phyloP scores from a whole-genome alignment of 2,888 invertebrate genomes.

The Rambutsinella grinnellia region DNA sequence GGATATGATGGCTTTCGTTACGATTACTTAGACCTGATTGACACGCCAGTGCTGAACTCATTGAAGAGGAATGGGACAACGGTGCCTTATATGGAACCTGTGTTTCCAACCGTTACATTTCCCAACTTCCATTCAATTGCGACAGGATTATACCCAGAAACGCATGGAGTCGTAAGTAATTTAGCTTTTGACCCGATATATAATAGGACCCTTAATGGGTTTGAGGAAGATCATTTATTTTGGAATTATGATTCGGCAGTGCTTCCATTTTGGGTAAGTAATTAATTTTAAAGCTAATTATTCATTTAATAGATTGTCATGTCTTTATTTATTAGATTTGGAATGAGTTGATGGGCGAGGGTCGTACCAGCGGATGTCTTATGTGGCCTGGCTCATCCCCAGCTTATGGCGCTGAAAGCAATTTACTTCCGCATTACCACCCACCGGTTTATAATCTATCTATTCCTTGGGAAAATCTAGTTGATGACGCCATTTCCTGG shows the following conservation, averaged over 20 bases:
- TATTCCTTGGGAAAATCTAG: constrained; percentile 69
- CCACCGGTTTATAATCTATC: constrained; percentile 66
- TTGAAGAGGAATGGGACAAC: constrained; percentile 74
- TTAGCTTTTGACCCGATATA: constrained; percentile 72
- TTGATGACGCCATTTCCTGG: constrained; percentile 76
- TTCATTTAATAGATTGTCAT: not conserved
- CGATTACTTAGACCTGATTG: constrained; percentile 75
- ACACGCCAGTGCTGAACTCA: constrained; percentile 74
- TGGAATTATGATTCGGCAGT: not conserved
- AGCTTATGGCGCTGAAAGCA: constrained; percentile 70
- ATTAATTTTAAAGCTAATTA: no score
- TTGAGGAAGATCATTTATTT: constrained; percentile 46
- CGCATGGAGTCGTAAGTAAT: constrained; percentile 79
- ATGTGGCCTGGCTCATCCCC: constrained; percentile 80
- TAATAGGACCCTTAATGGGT: constrained; percentile 58
- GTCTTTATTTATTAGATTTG: constrained; percentile 70
- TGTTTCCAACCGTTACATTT: constrained; percentile 80
- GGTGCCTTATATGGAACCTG: constrained; percentile 74
- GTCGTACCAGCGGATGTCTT: constrained; percentile 75
- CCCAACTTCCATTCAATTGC: constrained; percentile 82
- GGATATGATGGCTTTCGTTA: constrained; percentile 81
- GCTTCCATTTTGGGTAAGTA: not conserved
- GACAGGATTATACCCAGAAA: constrained; percentile 78
- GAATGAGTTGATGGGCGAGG: constrained; percentile 73
- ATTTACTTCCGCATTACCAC: constrained; percentile 71